Evolutionary conservation across 1,140 invertebrate species (phyloP), one percentile per base, ranked within the genome.

Genomic region (Copidosoma floridanum): DNA sequence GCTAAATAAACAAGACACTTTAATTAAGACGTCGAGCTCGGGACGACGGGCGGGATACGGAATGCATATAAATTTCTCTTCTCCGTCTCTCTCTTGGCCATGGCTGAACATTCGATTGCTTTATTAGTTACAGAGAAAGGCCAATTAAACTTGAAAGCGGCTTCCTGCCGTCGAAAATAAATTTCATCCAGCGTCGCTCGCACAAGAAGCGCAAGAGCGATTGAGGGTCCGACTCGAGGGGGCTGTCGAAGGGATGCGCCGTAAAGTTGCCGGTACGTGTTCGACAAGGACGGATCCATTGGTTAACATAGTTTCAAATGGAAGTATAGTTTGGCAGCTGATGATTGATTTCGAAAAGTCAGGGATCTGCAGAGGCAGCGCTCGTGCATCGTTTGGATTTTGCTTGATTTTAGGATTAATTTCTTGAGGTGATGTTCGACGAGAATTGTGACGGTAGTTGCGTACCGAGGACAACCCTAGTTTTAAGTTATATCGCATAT

Each of bases 91-190:
- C n/a, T n/a, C n/a, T 50, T 21, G 16, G 18, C 18, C n/a, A n/a
- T n/a, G 10, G 32, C 44, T 56, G 41, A 59, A 65, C 50, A 55
- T 14, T 48, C 58, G 24, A 46, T 57, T 58, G 23, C 41, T 67
- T 67, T 65, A 21, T 18, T 58, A 80, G 78, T 58, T 80, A 80
- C 54, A 69, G 67, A 56, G 77, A 80, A 57, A 73, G 76, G 51
- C 78, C 78, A 32, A 74, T 80, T 41, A 73, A 74, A 65, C 57
- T 80, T 50, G 76, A 80, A 63, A 64, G 75, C 14, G 77, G 78
- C 11, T 80, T 80, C 61, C 69, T 80, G 11, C 77, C 78, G 14
- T 80, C 78, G 20, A 80, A 78, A 59, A 70, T 74, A 62, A 76
- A 75, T 51, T 78, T 76, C 26, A 60, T 71, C 26, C n/a, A n/a